phyloP scores from a whole-genome alignment of 2,888 invertebrate species.

The Pyrochroa serraticornis region DNA sequence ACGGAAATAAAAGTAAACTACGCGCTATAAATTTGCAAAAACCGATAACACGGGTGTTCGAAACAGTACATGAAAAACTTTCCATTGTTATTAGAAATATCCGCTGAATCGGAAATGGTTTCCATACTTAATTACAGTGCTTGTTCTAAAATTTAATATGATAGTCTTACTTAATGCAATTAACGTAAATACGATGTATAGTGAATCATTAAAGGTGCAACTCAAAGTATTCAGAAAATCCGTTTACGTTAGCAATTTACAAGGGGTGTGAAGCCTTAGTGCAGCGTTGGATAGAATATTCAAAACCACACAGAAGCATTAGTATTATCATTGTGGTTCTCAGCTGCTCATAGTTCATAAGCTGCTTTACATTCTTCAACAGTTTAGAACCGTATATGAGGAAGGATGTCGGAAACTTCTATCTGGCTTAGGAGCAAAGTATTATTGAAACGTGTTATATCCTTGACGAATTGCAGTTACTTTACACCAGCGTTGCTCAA shows the following conservation, averaged over 20 bases:
- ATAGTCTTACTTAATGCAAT: too few relatives aligned
- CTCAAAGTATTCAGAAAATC: constrained; percentile 1
- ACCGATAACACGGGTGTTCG: constrained; percentile 4
- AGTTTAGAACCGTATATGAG: neutral
- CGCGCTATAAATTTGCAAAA: constrained; percentile 11
- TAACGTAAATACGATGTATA: too few relatives aligned
- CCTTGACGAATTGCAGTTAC: constrained; percentile 5
- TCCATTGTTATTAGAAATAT: constrained; percentile 4
- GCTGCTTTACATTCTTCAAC: constrained; percentile 16
- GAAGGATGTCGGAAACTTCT: neutral
- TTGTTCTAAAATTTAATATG: too few relatives aligned
- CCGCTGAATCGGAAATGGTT: constrained; percentile 4
- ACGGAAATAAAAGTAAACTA: constrained; percentile 21
- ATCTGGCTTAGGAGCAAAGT: constrained; percentile 2
- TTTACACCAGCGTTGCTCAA: too few relatives aligned
- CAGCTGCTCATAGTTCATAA: constrained; percentile 19
- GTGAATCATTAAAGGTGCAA: too few relatives aligned
- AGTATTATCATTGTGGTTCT: constrained; percentile 7
- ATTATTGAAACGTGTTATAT: neutral
- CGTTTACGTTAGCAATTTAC: constrained; percentile 6
- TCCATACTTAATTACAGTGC: too few relatives aligned
- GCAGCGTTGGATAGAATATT: constrained; percentile 7
- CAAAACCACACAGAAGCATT: constrained; percentile 7
- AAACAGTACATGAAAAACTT: constrained; percentile 6
- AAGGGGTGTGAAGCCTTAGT: constrained; percentile 11